These are phyloP conservation scores for Emydoidea blandingii DNA, from an alignment of 2,797 vertebrate species.

Conservation along the genomic window DNA sequence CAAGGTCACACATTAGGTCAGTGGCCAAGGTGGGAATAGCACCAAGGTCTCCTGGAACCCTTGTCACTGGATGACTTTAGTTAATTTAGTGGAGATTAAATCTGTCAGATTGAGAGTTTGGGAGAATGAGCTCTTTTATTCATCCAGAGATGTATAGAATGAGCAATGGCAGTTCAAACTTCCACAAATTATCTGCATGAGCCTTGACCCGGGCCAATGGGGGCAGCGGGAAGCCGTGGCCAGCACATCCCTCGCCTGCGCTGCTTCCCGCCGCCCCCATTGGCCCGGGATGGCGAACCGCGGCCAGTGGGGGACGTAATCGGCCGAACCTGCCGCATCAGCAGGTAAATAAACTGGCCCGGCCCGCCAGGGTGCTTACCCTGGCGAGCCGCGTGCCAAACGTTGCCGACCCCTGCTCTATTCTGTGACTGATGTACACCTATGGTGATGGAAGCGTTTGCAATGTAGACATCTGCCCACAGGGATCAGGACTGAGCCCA, in stretches of 20 bases:
- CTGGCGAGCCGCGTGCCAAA: too few relatives aligned
- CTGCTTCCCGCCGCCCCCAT: too few relatives aligned
- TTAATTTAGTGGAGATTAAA: not conserved
- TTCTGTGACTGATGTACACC: constrained; percentile 3
- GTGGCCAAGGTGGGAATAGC: not conserved
- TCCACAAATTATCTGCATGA: not conserved
- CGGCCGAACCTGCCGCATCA: too few relatives aligned
- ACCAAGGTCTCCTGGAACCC: not conserved
- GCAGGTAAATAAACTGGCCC: too few relatives aligned
- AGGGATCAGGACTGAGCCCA: not conserved
- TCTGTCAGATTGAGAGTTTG: not conserved
- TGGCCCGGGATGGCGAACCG: too few relatives aligned
- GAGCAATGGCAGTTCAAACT: not conserved
- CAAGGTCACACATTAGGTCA: not conserved
- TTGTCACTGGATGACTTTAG: not conserved
- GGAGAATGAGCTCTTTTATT: not conserved
- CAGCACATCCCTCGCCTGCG: too few relatives aligned
- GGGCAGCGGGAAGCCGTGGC: too few relatives aligned
- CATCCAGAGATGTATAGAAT: not conserved
- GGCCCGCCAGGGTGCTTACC: too few relatives aligned
- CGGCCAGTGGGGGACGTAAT: too few relatives aligned
- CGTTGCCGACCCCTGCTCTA: not conserved
- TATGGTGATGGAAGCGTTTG: rapidly evolving
- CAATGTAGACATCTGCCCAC: not conserved
- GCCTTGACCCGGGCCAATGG: not conserved